These are phyloP conservation scores for Collichthys lucidus DNA, from an alignment of 2,113 vertebrate genomes.

Conservation along the genomic window DNA sequence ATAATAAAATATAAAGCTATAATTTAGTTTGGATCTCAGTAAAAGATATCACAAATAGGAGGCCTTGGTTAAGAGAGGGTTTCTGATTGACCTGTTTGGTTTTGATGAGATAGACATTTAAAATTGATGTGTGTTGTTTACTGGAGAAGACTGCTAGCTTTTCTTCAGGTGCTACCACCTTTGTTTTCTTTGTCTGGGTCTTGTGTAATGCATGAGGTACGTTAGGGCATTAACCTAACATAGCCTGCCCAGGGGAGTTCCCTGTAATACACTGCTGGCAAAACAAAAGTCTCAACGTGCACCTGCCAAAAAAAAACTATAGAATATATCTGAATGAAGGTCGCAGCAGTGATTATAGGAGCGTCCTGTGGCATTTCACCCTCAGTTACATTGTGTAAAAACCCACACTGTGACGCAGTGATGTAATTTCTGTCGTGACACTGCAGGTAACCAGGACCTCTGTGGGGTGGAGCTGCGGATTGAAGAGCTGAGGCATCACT, in stretches of 20 bases:
- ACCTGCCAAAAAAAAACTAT: not conserved
- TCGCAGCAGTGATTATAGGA: not conserved
- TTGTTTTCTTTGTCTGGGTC: slow-evolving; percentile 48
- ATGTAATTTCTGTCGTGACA: not conserved
- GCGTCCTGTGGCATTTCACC: not conserved
- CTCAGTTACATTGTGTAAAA: not conserved
- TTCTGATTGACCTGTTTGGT: slow-evolving; percentile 16
- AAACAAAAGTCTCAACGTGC: slow-evolving; percentile 18
- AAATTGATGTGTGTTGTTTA: slow-evolving; percentile 25
- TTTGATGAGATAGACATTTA: slow-evolving; percentile 13
- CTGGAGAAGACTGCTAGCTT: slow-evolving; percentile 24
- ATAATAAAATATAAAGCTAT: no score
- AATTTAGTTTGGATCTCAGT: not conserved
- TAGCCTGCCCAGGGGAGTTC: slow-evolving; percentile 17
- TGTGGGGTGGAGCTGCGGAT: slow-evolving; percentile 90
- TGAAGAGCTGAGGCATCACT: slow-evolving; percentile 92
- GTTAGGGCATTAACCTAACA: slow-evolving; percentile 61
- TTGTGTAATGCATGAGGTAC: slow-evolving; percentile 52
- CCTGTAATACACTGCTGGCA: slow-evolving; percentile 4
- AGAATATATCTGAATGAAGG: slow-evolving; percentile 1
- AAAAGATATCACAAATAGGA: not conserved
- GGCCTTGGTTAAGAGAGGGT: not conserved
- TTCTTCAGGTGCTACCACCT: slow-evolving; percentile 18
- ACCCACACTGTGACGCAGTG: not conserved
- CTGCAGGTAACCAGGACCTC: slow-evolving; percentile 86